These are phyloP conservation scores for Aporophyla lueneburgensis DNA, from an alignment of 2,888 invertebrate species.

Conservation along the genomic window DNA sequence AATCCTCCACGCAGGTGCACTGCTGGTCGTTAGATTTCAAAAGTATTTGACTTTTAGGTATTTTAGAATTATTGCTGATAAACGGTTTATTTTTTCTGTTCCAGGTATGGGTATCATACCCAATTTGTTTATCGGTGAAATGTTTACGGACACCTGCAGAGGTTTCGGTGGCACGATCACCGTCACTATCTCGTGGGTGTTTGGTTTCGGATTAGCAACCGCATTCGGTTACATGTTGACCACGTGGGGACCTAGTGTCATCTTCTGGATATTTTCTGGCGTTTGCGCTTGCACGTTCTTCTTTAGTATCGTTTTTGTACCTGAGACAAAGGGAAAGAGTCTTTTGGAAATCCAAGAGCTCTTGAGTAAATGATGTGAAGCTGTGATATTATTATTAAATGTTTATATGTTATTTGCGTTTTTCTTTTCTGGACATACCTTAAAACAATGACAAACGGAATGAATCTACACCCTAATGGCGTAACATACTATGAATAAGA, in stretches of 20 bases:
- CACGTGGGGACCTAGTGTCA: constrained; percentile 59
- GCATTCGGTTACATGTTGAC: constrained; percentile 67
- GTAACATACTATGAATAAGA: too few species aligned
- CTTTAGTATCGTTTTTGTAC: constrained; percentile 69
- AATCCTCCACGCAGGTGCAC: too few species aligned
- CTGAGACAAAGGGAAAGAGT: constrained; percentile 75
- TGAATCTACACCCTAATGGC: too few species aligned
- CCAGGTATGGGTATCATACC: constrained; percentile 75
- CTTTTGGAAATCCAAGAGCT: constrained; percentile 71
- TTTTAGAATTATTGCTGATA: background rate
- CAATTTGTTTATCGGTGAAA: constrained; percentile 70
- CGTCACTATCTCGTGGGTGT: constrained; percentile 63
- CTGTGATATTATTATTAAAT: background rate
- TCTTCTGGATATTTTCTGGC: constrained; percentile 70
- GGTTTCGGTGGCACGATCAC: constrained; percentile 68
- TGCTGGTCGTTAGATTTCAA: background rate
- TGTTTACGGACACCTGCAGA: constrained; percentile 73
- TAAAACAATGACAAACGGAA: background rate
- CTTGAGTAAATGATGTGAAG: constrained; percentile 51
- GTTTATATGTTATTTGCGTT: background rate
- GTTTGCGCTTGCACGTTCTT: constrained; percentile 61
- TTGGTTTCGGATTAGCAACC: constrained; percentile 68
- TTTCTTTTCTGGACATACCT: background rate
- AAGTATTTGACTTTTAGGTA: background rate
- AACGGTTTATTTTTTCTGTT: constrained; percentile 1